These are phyloP conservation scores for Deilephila porcellus DNA, from an alignment of 2,888 invertebrate genomes.

Conservation along the genomic window DNA sequence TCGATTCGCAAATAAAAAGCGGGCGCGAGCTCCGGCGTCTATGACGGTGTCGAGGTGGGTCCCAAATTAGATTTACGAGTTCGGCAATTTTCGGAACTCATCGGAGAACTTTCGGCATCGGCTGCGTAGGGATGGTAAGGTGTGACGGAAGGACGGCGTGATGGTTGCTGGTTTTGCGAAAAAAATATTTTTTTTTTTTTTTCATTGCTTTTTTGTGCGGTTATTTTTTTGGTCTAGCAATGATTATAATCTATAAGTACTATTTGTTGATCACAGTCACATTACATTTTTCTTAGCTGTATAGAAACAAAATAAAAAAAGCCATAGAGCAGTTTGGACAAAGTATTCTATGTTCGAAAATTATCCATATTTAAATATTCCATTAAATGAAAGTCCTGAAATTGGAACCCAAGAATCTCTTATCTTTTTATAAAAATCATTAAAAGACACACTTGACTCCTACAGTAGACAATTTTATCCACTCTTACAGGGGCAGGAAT, in stretches of 20 bases:
- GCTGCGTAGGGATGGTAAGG: constrained; percentile 60
- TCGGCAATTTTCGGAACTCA: constrained; percentile 78
- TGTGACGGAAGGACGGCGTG: background rate
- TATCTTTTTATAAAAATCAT: background rate
- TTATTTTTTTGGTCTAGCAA: too few relatives aligned
- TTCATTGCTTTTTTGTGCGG: background rate
- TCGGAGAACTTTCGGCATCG: constrained; percentile 67
- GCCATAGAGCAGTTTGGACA: too few relatives aligned
- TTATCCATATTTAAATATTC: too few relatives aligned
- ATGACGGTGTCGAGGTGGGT: constrained; percentile 63
- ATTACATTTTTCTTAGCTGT: too few relatives aligned
- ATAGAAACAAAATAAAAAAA: too few relatives aligned
- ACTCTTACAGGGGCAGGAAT: constrained; percentile 26
- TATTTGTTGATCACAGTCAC: too few relatives aligned
- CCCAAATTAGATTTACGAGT: constrained; percentile 81
- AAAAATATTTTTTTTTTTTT: background rate
- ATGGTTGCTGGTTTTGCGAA: background rate
- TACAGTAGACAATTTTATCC: constrained; percentile 5
- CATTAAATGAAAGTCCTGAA: too few relatives aligned
- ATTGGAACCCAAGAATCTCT: too few relatives aligned
- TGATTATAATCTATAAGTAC: too few relatives aligned
- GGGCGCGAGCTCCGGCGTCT: constrained; percentile 58
- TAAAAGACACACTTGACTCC: background rate
- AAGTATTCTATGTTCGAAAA: too few relatives aligned
- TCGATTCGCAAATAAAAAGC: constrained; percentile 60